phyloP scores from a whole-genome alignment of 2,888 invertebrate genomes.

The Antheraea assamensis region DNA sequence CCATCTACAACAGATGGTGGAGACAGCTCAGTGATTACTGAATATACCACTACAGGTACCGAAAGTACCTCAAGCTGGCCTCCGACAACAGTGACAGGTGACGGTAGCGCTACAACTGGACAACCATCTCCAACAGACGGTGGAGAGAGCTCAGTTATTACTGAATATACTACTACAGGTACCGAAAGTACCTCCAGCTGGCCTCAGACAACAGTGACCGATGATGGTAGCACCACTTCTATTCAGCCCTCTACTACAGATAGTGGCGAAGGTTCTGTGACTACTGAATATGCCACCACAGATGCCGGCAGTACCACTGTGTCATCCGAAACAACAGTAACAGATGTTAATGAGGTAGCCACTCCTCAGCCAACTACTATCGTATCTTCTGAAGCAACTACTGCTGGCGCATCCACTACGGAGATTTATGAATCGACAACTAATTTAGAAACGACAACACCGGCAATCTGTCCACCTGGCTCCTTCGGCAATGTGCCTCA shows the following conservation, averaged over 20 bases:
- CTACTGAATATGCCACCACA: not conserved
- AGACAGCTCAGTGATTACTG: not conserved
- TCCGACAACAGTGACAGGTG: not conserved
- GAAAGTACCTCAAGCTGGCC: not conserved
- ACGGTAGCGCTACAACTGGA: not conserved
- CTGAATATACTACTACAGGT: not conserved
- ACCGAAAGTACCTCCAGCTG: not conserved
- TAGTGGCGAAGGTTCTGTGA: not conserved
- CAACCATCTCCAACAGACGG: not conserved
- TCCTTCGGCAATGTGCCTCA: conserved; percentile 41
- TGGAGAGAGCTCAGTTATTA: not conserved
- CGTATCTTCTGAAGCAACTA: not conserved
- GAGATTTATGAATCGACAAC: conserved; percentile 6
- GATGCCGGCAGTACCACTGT: not conserved
- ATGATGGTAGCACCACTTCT: not conserved
- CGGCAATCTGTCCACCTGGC: conserved; percentile 34
- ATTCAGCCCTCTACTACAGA: not conserved
- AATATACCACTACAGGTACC: not conserved
- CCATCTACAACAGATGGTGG: conserved; percentile 8
- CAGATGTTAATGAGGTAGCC: not conserved
- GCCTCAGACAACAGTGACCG: conserved; percentile 11
- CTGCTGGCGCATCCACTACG: conserved; percentile 6
- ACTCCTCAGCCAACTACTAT: not conserved
- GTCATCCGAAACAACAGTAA: not conserved
- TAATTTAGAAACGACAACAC: conserved; percentile 4